Evolutionary conservation across 2,888 invertebrate species (phyloP), one percentile per base, ranked within the genome.

Genomic region (Adelognathus sp.): DNA sequence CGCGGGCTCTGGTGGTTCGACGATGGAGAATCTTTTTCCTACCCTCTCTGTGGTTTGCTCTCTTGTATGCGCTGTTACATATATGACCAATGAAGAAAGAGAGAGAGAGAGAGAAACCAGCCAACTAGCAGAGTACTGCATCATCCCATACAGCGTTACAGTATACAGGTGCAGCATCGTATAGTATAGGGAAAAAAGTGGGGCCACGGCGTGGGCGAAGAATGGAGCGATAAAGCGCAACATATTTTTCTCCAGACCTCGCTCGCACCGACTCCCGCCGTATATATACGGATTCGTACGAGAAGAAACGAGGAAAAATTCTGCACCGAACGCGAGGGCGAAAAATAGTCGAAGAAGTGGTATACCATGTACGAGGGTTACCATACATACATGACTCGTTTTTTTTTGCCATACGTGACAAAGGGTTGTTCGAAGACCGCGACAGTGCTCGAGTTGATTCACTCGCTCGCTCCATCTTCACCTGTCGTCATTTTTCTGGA

Each of bases 151-250:
- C 54, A 21, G 31, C 56, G 63, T 24, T 36, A n/a, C n/a, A 36
- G 9, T 11, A n/a, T n/a, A 50, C 46, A 50, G 46, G 46, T 50
- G 46, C 21, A 21, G 21, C 46, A 2, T 18, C 46, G 24, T 50
- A 50, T 50, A 50, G 24, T 21, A 39, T 14, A 27, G 50, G 14
- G 50, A 50, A 46, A 63, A 61, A 31, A 70, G 39, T 16, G 36
- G 36, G 56, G 44, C 39, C 61, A 50, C 24, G 52, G 69, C 74
- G 70, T 33, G 64, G 73, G 58, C 73, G 70, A 78, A 73, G 74
- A 74, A 78, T 78, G 74, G 73, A 70, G 78, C 69, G 78, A 78
- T 78, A 78, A 74, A 78, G 78, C 64, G 74, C 64, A 78, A 64
- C 78, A 78, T 78, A 78, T 74, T 78, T 78, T 74, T 78, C 78